Base-by-base conservation (phyloP, 2,888 invertebrate genomes). In the Chloromyia formosa region DNA sequence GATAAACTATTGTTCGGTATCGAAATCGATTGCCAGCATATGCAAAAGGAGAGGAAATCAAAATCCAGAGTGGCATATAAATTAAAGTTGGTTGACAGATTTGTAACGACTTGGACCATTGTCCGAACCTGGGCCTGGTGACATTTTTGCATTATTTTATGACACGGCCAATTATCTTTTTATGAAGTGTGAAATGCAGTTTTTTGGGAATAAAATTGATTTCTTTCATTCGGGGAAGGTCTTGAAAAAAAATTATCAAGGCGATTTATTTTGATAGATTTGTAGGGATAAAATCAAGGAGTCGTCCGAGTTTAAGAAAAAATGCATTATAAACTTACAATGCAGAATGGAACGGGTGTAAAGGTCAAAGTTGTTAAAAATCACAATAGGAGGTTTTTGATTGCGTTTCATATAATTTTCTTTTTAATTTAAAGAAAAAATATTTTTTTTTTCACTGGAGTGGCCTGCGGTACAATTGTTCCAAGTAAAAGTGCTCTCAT, bases 111-210 rank as follows among this genome's bases (percentile, higher is more conserved):
- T 73, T 75, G 40, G 45, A 60, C 72, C 56, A 75, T 75, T 75
- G 75, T 75, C 69, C 40, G 27, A 22, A 40, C n/a, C 40, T 73
- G 54, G 66, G 71, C 49, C 23, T 16, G n/a, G 66, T 10, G 49
- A 66, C 66, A 42, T 10, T 71, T 56, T 71, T 56, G 35, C 35
- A 16, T 58, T 53, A 71, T 71, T 71, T 53, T 62, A 18, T 60
- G 72, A 73, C 73, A 64, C 27, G 72, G 69, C 75, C 75, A 75
- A 75, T 75, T 75, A 73, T 73, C 66, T 75, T 75, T 75, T 75
- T 73, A 75, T 73, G 75, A 73, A 75, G 75, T 75, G 75, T 73
- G 66, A 75, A 75, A 75, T 75, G 73, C 68, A 60, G 14, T 75
- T 75, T 73, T 72, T 75, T 68, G 66, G 54, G 42, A 62, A 35